These are phyloP conservation scores for Entelurus aequoreus DNA, from an alignment of 2,113 vertebrate genomes.

Conservation along the genomic window DNA sequence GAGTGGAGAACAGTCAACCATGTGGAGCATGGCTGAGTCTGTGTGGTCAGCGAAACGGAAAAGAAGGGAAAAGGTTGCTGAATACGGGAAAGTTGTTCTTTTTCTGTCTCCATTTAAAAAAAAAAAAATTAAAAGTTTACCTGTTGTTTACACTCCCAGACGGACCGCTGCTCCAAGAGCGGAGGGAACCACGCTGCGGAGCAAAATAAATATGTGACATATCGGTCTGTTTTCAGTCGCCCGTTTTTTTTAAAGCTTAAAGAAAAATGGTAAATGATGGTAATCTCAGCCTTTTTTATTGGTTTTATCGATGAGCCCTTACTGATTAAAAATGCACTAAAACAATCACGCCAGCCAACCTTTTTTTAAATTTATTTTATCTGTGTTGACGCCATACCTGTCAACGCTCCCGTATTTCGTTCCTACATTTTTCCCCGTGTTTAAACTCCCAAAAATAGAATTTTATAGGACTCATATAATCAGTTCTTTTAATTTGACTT, in stretches of 20 bases:
- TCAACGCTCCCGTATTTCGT: too few species aligned
- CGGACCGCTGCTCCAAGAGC: slow-evolving; percentile 70
- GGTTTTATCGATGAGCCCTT: slow-evolving; percentile 49
- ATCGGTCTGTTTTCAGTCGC: slow-evolving; percentile 49
- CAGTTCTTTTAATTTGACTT: too few species aligned
- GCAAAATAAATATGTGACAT: slow-evolving; percentile 75
- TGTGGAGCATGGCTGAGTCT: slow-evolving; percentile 16
- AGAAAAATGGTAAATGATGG: slow-evolving; percentile 13
- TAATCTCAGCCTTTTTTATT: slow-evolving; percentile 33
- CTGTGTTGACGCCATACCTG: slow-evolving; percentile 11
- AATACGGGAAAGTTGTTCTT: slow-evolving; percentile 46
- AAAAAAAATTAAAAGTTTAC: slow-evolving; percentile 39
- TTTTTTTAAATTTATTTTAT: slow-evolving; percentile 15
- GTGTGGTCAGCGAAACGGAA: slow-evolving; percentile 18
- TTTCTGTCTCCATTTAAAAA: slow-evolving; percentile 44
- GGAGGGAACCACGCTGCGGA: slow-evolving; percentile 60
- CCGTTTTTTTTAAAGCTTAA: slow-evolving; percentile 2
- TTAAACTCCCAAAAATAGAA: too few species aligned
- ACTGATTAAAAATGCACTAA: slow-evolving; percentile 63
- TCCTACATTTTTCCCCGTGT: too few species aligned
- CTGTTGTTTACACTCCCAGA: slow-evolving; percentile 77
- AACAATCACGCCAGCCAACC: slow-evolving; percentile 61
- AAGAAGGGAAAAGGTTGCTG: slow-evolving; percentile 55
- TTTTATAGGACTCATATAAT: too few species aligned
- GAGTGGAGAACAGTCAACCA: background rate